Evolutionary conservation across 1,140 invertebrate genomes (phyloP).

Genomic region (Neodiprion fabricii): DNA sequence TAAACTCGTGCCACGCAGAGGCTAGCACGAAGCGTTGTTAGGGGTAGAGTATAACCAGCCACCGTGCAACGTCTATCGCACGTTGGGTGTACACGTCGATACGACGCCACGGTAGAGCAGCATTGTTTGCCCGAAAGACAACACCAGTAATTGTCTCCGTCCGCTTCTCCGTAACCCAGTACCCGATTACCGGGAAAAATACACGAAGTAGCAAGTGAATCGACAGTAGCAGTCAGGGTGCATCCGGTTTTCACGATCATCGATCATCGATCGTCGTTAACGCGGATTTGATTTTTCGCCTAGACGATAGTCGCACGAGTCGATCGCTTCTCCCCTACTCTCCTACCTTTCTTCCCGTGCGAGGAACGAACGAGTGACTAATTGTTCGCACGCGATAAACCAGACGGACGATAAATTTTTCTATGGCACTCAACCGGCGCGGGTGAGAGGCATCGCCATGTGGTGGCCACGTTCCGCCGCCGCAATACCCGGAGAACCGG

Average conservation of each 20-base stretch:
- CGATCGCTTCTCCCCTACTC: no score
- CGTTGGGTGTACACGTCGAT: neutral
- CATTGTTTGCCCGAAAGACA: constrained; percentile 13
- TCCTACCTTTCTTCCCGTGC: no score
- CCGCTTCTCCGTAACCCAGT: neutral
- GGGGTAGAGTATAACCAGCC: neutral
- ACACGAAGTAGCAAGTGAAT: neutral
- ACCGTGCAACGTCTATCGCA: neutral
- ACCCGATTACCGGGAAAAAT: neutral
- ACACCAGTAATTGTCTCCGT: constrained; percentile 13
- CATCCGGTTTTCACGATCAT: neutral
- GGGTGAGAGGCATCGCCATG: neutral
- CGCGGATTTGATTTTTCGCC: no score
- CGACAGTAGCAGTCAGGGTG: neutral
- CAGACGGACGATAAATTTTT: neutral
- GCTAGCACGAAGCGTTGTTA: neutral
- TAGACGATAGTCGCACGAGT: no score
- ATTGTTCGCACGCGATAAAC: constrained; percentile 7
- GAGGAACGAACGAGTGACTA: neutral
- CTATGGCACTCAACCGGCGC: neutral
- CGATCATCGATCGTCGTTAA: no score
- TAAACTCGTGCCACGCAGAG: neutral
- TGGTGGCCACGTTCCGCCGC: neutral
- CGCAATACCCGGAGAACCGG: neutral
- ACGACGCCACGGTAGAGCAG: neutral